Evolutionary conservation across 2,888 invertebrate genomes (phyloP), one percentile per base, ranked within the genome.

Genomic region (Dinocampus coccinellae): DNA sequence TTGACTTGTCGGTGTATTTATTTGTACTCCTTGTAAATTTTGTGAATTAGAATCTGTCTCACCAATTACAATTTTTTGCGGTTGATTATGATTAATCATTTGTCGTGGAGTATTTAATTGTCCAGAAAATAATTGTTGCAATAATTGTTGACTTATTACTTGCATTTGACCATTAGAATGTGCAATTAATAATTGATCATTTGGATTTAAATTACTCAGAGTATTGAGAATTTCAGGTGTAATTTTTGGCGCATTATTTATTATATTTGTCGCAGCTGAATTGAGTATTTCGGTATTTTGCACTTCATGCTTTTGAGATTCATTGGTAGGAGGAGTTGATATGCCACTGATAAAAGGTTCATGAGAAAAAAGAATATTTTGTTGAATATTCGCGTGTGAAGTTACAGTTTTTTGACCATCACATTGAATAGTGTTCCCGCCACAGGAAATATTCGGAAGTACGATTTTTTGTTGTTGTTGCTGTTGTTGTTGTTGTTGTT

Each of bases 101-200:
- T 82, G 83, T 62, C 77, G 77, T 33, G 79, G 76, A 0, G 83
- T 73, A 69, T 84, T 84, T 62, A 87, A 76, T 53, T 87, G 87
- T 1, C 85, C 86, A 4, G 87, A 80, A 36, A 87, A 70, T 62
- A 86, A 82, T 67, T 87, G 87, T 70, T 87, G 87, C 34, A 87
- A 73, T 4, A 85, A 73, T 55, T 87, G 87, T 60, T 87, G 87
- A 73, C 87, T 87, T 29, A 87, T 87, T 0, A 87, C 84, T 72
- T 87, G 87, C 87, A 87, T 87, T 69, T 87, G 87, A 2, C 87
- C 87, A 65, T 87, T 87, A 1, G 86, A 84, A 73, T 86, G 85
- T 0, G 87, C 87, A 52, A 87, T 87, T 26, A 87, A 69, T 36
- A 87, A 64, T 69, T 87, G 87, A 76, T 87, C 87, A 64, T 87